Evolutionary conservation across 2,797 vertebrate species (phyloP), one percentile per base, ranked within the genome.

Genomic region (Halcyon leucocephala): DNA sequence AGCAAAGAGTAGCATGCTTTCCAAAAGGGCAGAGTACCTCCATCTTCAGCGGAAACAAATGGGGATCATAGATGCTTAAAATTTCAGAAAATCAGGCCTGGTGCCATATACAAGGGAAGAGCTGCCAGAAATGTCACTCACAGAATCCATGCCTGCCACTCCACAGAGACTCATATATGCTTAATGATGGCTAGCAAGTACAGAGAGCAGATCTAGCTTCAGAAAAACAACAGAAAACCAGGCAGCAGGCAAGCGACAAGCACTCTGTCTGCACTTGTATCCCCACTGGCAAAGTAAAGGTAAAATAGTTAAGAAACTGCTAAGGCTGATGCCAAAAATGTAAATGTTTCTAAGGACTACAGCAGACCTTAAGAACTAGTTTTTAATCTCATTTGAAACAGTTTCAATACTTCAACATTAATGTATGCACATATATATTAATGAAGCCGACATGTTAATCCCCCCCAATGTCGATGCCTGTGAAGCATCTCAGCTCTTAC

Each of bases 351-450:
- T 64, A 80, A 96, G 94, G 88, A 78, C 84, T 78, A 58, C 1
- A 91, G 89, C 90, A 96, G 96, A 95, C 77, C 91, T 89, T 93
- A 80, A 72, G 83, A 97, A 71, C 77, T 3, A 87, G 57, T 89
- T 96, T 94, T 91, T 77, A 92, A 94, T 97, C 90, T 93, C 29
- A 93, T 93, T 90, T 92, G 93, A 97, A 95, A 91, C 91, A 94
- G 93, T 96, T 97, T 97, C 94, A 97, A 96, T 97, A 94, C 90
- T 96, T 96, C 91, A 97, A 97, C 82, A 95, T 98, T 98, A 98
- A 98, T 98, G 98, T 98, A 99, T 98, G 98, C 98, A 98, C 98
- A 98, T 98, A 96, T 96, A 97, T 98, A 98, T 98, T 98, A 98
- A 97, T 98, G 97, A 98, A 98, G 97, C 78, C 92, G 96, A 97